These are phyloP conservation scores for Troglohyphantes excavatus DNA, from an alignment of 2,888 invertebrate species.

Conservation along the genomic window DNA sequence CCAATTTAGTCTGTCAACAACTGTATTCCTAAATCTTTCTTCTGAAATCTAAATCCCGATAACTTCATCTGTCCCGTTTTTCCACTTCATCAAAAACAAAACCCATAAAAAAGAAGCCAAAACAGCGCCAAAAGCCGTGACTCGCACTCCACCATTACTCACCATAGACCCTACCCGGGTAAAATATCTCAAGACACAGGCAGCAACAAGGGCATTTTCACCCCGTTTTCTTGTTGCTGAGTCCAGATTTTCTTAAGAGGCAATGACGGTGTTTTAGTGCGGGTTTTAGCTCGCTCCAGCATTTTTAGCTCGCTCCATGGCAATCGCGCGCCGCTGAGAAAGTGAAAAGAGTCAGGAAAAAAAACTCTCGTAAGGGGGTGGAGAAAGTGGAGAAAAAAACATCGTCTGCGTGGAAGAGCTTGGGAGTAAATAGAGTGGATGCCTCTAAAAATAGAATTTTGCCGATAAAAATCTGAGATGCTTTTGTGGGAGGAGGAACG, in stretches of 20 bases:
- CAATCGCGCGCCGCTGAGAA: not conserved
- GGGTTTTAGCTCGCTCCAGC: conserved; percentile 34
- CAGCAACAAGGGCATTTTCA: conserved; percentile 32
- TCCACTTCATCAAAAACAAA: conserved; percentile 21
- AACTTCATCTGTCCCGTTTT: not conserved
- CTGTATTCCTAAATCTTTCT: too few relatives aligned
- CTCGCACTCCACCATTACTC: conserved; percentile 14
- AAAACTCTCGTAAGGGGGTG: not conserved
- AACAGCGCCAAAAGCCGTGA: not conserved
- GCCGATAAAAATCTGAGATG: conserved; percentile 39
- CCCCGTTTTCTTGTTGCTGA: conserved; percentile 16
- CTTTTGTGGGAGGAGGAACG: not conserved
- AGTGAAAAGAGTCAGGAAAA: not conserved
- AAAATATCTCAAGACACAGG: not conserved
- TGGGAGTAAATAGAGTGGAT: conserved; percentile 40
- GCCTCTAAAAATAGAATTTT: conserved; percentile 55
- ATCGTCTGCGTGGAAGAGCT: not conserved
- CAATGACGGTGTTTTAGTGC: conserved; percentile 26
- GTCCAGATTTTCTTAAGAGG: conserved; percentile 22
- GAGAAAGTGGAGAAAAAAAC: not conserved
- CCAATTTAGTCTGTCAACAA: not conserved
- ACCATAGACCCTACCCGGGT: not conserved
- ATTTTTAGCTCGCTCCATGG: not conserved
- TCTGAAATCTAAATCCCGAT: too few relatives aligned
- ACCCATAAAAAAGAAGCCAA: not conserved